Base-by-base conservation (phyloP, 2,888 invertebrate species). In the Leptinotarsa peninsularis region DNA sequence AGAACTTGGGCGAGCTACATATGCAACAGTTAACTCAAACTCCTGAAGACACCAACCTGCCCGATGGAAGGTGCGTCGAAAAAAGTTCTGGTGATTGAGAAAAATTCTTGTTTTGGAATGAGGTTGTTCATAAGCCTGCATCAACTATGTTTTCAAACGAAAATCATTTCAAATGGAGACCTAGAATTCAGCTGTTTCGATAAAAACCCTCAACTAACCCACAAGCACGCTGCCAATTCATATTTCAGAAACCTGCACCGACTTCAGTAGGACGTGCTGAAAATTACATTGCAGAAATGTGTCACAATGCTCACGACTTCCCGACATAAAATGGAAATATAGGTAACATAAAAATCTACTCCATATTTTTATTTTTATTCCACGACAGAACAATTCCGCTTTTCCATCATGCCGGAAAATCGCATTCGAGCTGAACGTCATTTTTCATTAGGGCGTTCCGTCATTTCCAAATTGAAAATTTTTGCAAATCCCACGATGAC, bases 301-400 rank as follows among this genome's bases (percentile, higher is more conserved):
- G 78, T 74, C 74, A 75, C 71, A 75, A 66, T 67, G 58, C 69
- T 75, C 76, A 66, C 49, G 50, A 73, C 66, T 72, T 68, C 58
- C 52, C 17, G 71, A 70, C 73, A 74, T 75, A 76, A 72, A 72
- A 76, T 71, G 76, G 67, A 74, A 74, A 73, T 76, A 73, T 66
- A 73, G 74, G 70, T 67, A 72, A 73, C 74, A 76, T 67, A 72
- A 72, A 78, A 78, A 74, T 74, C 74, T 72, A 76, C 70, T 71
- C 72, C 56, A 60, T 67, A 74, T 58, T 76, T 76, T 76, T 75
- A 69, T 75, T 73, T 72, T 52, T 49, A 43, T 73, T 71, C 43
- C 23, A 52, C 49, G 33, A 49, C 49, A 58, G 63, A 68, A 71
- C 50, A 75, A 71, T 33, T 50, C 56, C 43, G 21, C 18, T 52